Conservation (phyloP, 2,113 vertebrate genomes). For the Gambusia holbrooki region DNA sequence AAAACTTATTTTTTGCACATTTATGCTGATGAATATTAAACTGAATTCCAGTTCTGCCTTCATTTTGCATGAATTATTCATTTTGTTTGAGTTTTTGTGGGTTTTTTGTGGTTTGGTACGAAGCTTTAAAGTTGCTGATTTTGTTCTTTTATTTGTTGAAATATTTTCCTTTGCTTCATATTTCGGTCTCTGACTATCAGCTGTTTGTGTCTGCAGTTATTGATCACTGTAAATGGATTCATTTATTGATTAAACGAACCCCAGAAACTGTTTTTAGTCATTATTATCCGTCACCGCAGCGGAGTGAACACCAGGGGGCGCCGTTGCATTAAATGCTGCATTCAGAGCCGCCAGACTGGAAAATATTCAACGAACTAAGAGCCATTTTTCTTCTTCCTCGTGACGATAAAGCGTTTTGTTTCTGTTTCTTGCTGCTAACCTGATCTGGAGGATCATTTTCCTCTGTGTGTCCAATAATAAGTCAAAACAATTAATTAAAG, state of each 20-base stretch:
- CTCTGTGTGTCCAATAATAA: no score
- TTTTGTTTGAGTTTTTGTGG: neutral
- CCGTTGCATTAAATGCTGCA: constrained; percentile 24
- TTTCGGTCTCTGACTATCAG: neutral
- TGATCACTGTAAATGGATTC: neutral
- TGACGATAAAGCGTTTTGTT: no score
- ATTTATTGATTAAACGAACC: neutral
- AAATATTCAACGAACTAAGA: no score
- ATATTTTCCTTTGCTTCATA: no score
- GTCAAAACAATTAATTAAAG: neutral
- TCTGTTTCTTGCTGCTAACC: no score
- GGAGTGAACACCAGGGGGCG: constrained; percentile 51
- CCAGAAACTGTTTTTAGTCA: neutral
- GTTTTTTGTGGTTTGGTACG: neutral
- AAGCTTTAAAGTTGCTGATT: neutral
- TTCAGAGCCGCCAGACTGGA: no score
- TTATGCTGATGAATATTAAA: no score
- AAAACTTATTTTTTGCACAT: no score
- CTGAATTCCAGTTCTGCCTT: neutral
- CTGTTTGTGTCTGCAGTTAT: neutral
- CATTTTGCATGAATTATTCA: neutral
- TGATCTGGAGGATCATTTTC: no score
- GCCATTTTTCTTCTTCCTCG: no score
- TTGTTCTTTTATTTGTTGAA: neutral
- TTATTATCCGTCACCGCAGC: neutral